phyloP scores from a whole-genome alignment of 2,797 vertebrate genomes.

The Spinus pinus region DNA sequence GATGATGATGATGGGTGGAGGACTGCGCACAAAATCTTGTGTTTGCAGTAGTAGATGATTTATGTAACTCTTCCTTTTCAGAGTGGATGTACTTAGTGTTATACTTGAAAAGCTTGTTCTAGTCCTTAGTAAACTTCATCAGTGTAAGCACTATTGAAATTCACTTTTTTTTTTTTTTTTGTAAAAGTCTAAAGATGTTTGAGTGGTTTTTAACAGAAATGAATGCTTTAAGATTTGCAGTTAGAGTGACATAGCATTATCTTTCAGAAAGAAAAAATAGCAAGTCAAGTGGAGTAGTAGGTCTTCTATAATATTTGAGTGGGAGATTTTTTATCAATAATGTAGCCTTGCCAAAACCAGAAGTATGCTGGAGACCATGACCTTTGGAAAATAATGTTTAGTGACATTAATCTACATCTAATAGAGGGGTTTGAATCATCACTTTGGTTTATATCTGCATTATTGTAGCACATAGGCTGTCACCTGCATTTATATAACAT shows the following conservation, averaged over 20 bases:
- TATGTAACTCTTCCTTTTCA: not conserved
- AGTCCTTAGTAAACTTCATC: not conserved
- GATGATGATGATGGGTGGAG: not conserved
- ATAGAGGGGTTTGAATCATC: conserved; percentile 29
- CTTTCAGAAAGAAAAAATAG: not conserved
- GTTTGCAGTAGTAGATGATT: not conserved
- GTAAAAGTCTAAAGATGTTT: not conserved
- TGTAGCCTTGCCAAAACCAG: conserved; percentile 32
- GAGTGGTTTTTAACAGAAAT: not conserved
- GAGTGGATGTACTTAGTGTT: not conserved
- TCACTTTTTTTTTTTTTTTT: not conserved
- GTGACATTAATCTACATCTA: conserved; percentile 48
- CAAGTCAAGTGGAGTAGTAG: not conserved
- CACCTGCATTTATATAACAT: conserved; percentile 57
- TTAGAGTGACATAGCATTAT: not conserved
- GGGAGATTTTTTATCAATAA: conserved; percentile 59
- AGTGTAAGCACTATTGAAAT: not conserved
- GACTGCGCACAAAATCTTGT: not conserved
- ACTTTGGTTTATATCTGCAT: conserved; percentile 36
- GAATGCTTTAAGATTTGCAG: conserved; percentile 22
- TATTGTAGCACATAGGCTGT: conserved; percentile 42
- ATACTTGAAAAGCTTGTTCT: not conserved
- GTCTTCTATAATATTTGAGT: conserved; percentile 31
- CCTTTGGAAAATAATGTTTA: conserved; percentile 49
- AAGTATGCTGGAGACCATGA: conserved; percentile 12